Percentiles rank a stretch among this genome's conserved stretches.
phyloP scores from a whole-genome alignment of 1,140 invertebrate species.

The Drosophila repletoides region DNA sequence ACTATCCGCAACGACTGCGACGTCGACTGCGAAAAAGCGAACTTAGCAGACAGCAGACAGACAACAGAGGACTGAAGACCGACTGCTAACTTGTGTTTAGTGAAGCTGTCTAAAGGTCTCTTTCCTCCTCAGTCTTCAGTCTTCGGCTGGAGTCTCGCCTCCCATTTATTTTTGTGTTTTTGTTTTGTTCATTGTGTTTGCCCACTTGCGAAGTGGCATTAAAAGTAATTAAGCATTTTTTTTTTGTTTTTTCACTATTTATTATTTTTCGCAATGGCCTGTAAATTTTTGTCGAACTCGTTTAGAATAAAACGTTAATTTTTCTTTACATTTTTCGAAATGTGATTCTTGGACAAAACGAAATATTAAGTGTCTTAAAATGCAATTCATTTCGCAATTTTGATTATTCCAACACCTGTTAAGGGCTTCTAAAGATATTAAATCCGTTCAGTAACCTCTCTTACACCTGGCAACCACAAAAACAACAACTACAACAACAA shows the following conservation, averaged over 20 bases:
- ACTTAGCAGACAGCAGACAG: background rate
- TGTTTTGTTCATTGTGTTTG: slow-evolving; percentile 41
- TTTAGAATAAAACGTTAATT: slow-evolving; percentile 24
- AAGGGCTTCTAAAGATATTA: background rate
- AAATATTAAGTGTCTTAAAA: slow-evolving; percentile 13
- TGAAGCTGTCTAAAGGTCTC: slow-evolving; percentile 25
- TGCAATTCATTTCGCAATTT: slow-evolving; percentile 9
- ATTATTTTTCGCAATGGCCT: slow-evolving; percentile 51
- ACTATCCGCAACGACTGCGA: background rate
- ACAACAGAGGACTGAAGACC: background rate
- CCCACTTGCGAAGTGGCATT: slow-evolving; percentile 33
- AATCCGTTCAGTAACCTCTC: slow-evolving; percentile 6
- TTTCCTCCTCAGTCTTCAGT: background rate
- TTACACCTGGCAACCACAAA: too few relatives aligned
- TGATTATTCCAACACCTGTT: background rate
- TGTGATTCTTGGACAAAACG: too few relatives aligned
- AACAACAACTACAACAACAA: too few relatives aligned
- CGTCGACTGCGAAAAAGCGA: background rate
- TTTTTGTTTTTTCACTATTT: background rate
- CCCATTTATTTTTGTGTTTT: slow-evolving; percentile 8
- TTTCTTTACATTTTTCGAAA: background rate
- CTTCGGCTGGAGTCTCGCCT: background rate
- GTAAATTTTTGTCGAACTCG: slow-evolving; percentile 27
- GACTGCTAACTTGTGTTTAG: background rate
- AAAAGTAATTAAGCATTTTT: slow-evolving; percentile 53